A percentile compares a stretch with the other conserved stretches of the same genome.
Evolutionary conservation across 2,888 invertebrate species (phyloP).

Genomic region (Endomychus coccineus): DNA sequence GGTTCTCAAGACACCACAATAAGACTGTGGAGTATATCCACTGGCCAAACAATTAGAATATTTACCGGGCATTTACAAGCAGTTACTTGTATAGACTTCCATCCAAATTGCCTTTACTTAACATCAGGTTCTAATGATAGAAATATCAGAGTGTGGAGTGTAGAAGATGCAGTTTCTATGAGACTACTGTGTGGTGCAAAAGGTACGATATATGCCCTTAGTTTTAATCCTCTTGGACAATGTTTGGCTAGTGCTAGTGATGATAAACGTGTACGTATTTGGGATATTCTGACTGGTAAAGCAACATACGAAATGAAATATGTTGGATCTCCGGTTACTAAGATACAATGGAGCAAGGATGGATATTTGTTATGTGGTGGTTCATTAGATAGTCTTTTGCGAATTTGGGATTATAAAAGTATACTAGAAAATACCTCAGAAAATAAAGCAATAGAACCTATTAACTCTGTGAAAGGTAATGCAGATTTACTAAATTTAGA

Average conservation of each 20-base stretch:
- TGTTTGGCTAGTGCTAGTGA: constrained; percentile 79
- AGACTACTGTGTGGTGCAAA: constrained; percentile 74
- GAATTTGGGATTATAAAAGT: constrained; percentile 54
- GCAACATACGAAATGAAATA: constrained; percentile 58
- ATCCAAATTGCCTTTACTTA: constrained; percentile 84
- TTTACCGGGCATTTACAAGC: constrained; percentile 85
- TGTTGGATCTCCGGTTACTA: constrained; percentile 55
- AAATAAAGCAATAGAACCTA: too few relatives aligned
- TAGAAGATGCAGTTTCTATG: constrained; percentile 73
- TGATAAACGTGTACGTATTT: constrained; percentile 61
- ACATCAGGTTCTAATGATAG: constrained; percentile 89
- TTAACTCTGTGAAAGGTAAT: too few relatives aligned
- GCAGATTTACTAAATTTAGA: too few relatives aligned
- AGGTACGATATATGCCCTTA: constrained; percentile 64
- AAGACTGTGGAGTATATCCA: constrained; percentile 73
- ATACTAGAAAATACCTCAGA: too few relatives aligned
- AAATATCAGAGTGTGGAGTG: constrained; percentile 79
- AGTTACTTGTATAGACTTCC: constrained; percentile 83
- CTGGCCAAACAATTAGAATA: constrained; percentile 72
- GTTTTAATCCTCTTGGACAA: constrained; percentile 80
- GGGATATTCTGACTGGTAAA: constrained; percentile 63
- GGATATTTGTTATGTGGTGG: constrained; percentile 59
- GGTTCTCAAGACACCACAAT: constrained; percentile 76
- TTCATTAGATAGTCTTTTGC: constrained; percentile 57
- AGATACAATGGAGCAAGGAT: constrained; percentile 55